Conservation (phyloP, 2,888 invertebrate genomes). For the Thymelicus acteon region DNA sequence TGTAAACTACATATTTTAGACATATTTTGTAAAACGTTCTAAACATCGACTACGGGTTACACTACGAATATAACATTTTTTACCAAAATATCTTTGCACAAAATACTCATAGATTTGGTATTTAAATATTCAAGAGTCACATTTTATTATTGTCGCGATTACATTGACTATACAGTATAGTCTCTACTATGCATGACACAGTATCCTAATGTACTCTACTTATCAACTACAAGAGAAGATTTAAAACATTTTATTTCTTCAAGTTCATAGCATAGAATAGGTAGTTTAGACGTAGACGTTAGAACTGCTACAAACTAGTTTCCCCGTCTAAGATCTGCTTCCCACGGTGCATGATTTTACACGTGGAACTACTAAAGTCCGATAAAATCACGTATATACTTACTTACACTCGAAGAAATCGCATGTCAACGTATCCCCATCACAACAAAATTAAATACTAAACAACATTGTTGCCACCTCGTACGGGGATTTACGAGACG, state of each 20-base stretch:
- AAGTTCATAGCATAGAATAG: not conserved
- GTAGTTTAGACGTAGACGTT: too few relatives aligned
- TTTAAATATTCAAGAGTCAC: conserved; percentile 40
- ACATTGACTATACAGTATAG: conserved; percentile 25
- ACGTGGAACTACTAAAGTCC: too few relatives aligned
- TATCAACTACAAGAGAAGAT: not conserved
- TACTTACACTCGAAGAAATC: too few relatives aligned
- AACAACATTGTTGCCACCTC: too few relatives aligned
- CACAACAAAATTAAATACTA: too few relatives aligned
- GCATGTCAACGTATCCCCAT: too few relatives aligned
- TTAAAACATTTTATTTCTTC: not conserved
- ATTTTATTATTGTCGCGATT: conserved; percentile 49
- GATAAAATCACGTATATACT: too few relatives aligned
- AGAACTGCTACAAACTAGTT: too few relatives aligned
- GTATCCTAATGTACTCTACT: not conserved
- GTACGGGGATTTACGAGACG: too few relatives aligned
- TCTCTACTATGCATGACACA: conserved; percentile 4
- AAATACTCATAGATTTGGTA: conserved; percentile 27
- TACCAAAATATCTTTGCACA: conserved; percentile 38
- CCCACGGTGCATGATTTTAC: too few relatives aligned
- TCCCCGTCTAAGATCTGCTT: too few relatives aligned
- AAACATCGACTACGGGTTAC: conserved; percentile 14
- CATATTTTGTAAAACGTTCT: conserved; percentile 21
- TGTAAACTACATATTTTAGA: conserved; percentile 12
- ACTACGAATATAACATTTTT: conserved; percentile 37